Evolutionary conservation across 2,797 vertebrate species (phyloP).

Genomic region (Muscicapa striata): DNA sequence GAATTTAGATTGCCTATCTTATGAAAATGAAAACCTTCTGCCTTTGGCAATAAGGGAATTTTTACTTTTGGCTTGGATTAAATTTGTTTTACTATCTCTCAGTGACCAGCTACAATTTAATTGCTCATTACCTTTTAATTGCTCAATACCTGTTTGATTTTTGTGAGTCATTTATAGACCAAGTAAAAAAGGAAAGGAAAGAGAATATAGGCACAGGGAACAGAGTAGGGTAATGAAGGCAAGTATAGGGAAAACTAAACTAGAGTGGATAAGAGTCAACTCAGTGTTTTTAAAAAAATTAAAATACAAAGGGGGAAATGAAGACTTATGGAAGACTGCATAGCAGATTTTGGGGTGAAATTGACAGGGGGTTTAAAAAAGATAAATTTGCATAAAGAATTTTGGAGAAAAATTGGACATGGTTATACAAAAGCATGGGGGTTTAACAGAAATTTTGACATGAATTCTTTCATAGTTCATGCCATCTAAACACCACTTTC

Average conservation of each 20-base stretch:
- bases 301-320: background rate
- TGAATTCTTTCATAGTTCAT: background rate
- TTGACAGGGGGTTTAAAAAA: background rate
- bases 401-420: background rate
- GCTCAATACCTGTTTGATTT: background rate
- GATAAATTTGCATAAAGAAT: background rate
- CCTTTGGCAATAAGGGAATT: background rate
- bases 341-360: background rate
- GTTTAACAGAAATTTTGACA: background rate
- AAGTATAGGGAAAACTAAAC: background rate
- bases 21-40: background rate
- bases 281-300: background rate
- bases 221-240: background rate
- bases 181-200: background rate
- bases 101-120: background rate
- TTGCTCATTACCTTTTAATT: background rate
- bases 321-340: background rate
- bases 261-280: background rate
- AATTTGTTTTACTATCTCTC: background rate
- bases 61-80: background rate
- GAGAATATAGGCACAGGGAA: background rate
- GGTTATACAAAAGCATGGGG: background rate
- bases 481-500: background rate
- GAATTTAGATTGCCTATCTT: background rate
- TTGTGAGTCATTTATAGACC: background rate